Evolutionary conservation across 2,113 vertebrate species (phyloP), one percentile per base, ranked within the genome.

Genomic region (Alligator sinensis): DNA sequence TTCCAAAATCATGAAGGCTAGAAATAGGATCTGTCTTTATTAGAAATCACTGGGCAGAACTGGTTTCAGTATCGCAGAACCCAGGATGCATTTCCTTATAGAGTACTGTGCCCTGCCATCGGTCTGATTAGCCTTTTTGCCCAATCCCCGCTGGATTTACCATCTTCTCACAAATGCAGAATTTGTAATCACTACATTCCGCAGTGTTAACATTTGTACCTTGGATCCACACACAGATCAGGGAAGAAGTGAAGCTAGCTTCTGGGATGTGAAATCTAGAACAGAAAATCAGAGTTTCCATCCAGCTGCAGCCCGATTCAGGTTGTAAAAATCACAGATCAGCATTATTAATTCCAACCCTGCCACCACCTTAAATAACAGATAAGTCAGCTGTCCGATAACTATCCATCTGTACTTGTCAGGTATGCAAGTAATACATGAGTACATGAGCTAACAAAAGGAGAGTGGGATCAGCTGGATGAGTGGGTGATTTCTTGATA

Each of bases 151-250:
- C 74, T 68, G 80, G 66, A 78, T 79, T n/a, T 28, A 75, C 16
- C 55, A 78, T 34, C 75, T 95, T 93, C 83, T 96, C 93, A 70
- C 87, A 96, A 54, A 92, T 60, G 28, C 68, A 95, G 64, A 84
- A 96, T 28, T 12, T 91, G 87, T 93, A 95, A 11, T 77, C 57
- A 1, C 25, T 77, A 57, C 78, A 95, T 34, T 2, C 3, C 3
- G 84, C 82, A 78, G 63, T 1, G 2, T 70, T 86, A 38, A 86
- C 34, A 14, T 77, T 90, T 64, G 55, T 62, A 74, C 84, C 87
- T 30, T 92, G 91, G 86, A 95, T 74, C n/a, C 81, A 84, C 17
- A 58, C 89, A 38, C 93, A 93, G 3, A 74, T 86, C 6, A 64
- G 70, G 27, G 47, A 24, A 90, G 64, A 58, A n/a, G 59, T 88